Base-by-base conservation (phyloP, 2,888 invertebrate species). In the Crematogaster levior region DNA sequence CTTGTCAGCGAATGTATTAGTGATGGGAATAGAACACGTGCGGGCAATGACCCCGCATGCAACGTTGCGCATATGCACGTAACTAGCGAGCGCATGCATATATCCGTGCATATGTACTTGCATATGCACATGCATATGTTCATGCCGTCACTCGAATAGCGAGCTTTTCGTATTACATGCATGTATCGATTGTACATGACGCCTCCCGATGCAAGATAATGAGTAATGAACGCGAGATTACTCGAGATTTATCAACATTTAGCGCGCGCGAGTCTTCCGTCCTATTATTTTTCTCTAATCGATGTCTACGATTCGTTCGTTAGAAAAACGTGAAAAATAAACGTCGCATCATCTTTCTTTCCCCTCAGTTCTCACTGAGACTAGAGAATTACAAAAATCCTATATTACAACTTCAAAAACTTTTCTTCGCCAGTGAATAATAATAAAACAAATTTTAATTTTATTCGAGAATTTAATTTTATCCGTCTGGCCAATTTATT, bases 21-120 rank as follows among this genome's bases (percentile, higher is more conserved):
- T 83, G 81, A 89, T 85, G 72, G 74, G 65, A 83, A 89, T 86
- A 86, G 82, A 84, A 84, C 81, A 84, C 75, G 48, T 56, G 80
- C 80, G 85, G 85, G 48, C 89, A 88, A 84, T 86, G 87, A 90
- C 82, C 87, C 43, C 82, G 37, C 51, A 63, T 53, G 63, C 40
- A 82, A 21, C 37, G 68, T 68, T 85, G 72, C 61, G 74, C 61
- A 68, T 70, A 74, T 77, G 75, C 63, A 84, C 65, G 60, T 81
- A 81, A 72, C 81, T 63, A 81, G 74, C 81, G 40, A 60, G 60
- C 61, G 48, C 34, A 61, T 77, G 70, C 80, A 83, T 48, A 65
- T 72, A 58, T 66, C 66, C 53, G 66, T 51, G 65, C 63, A 51
- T 73, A 61, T 73, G 21, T 7, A 18, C 24, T 21, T 81, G 40